Evolutionary conservation across 2,888 invertebrate species (phyloP).

Genomic region (Cosmorhoe ocellata): DNA sequence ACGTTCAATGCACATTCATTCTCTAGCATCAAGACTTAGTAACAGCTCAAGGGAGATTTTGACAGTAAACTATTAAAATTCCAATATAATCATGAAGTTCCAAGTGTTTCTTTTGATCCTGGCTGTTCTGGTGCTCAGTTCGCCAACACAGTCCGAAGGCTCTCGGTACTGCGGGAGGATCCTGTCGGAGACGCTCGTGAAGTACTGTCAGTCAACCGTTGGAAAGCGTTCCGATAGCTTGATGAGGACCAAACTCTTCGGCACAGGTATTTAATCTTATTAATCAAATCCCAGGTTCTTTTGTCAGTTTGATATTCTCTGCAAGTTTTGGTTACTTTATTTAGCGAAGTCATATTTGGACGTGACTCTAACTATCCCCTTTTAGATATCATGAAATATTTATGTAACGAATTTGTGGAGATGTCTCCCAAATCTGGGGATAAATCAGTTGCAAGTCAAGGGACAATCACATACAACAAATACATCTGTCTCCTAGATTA

Average conservation of each 20-base stretch:
- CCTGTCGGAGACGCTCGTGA: conserved; percentile 14
- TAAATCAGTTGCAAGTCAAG: too few relatives aligned
- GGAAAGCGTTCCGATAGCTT: conserved; percentile 15
- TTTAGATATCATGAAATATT: too few relatives aligned
- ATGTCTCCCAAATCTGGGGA: too few relatives aligned
- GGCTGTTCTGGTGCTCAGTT: background rate
- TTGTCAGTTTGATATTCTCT: too few relatives aligned
- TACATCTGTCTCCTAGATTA: too few relatives aligned
- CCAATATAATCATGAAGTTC: conserved; percentile 5
- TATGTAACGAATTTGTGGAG: too few relatives aligned
- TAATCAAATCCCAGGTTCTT: too few relatives aligned
- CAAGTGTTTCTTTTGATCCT: conserved; percentile 9
- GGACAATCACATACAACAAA: too few relatives aligned
- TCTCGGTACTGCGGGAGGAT: conserved; percentile 7
- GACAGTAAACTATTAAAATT: too few relatives aligned
- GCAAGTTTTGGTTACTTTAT: too few relatives aligned
- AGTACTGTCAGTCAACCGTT: conserved; percentile 1
- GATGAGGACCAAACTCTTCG: conserved; percentile 10
- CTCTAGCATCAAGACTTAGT: background rate
- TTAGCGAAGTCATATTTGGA: too few relatives aligned
- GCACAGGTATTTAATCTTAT: conserved; percentile 7
- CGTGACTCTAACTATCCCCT: too few relatives aligned
- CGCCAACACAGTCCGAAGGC: background rate
- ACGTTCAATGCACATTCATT: conserved; percentile 9
- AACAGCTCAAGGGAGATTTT: background rate